phyloP scores from a whole-genome alignment of 2,888 invertebrate species.

The Parascotia fuliginaria region DNA sequence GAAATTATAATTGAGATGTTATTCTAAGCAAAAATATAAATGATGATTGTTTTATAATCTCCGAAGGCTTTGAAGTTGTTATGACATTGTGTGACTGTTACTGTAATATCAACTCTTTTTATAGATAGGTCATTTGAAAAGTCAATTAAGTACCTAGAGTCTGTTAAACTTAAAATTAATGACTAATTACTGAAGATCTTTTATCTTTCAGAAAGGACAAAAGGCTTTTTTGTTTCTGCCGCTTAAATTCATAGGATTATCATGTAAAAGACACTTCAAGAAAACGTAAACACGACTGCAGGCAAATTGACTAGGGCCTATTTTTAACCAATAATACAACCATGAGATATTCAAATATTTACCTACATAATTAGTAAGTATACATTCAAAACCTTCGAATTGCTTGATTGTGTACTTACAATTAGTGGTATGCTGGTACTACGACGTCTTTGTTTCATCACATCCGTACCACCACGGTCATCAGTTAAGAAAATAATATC shows the following conservation, averaged over 20 bases:
- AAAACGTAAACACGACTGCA: no score
- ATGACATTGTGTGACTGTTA: neutral
- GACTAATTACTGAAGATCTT: no score
- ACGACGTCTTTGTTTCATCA: constrained; percentile 29
- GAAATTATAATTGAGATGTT: neutral
- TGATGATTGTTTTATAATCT: neutral
- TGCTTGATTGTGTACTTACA: constrained; percentile 11
- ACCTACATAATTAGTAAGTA: neutral
- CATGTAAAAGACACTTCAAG: no score
- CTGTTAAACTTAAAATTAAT: no score
- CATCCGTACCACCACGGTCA: constrained; percentile 22
- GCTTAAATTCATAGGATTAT: no score
- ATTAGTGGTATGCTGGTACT: constrained; percentile 8
- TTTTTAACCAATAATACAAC: no score
- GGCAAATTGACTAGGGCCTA: no score
- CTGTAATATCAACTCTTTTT: neutral
- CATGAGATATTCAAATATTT: neutral
- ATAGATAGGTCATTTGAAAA: neutral
- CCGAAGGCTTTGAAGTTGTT: neutral
- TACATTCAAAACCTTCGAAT: constrained; percentile 10
- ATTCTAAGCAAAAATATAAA: neutral
- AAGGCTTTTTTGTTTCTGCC: no score
- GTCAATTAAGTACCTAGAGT: no score
- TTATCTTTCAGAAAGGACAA: no score
- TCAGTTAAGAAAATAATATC: neutral